Evolutionary conservation across 2,888 invertebrate species (phyloP).

Genomic region (Gortyna flavago): DNA sequence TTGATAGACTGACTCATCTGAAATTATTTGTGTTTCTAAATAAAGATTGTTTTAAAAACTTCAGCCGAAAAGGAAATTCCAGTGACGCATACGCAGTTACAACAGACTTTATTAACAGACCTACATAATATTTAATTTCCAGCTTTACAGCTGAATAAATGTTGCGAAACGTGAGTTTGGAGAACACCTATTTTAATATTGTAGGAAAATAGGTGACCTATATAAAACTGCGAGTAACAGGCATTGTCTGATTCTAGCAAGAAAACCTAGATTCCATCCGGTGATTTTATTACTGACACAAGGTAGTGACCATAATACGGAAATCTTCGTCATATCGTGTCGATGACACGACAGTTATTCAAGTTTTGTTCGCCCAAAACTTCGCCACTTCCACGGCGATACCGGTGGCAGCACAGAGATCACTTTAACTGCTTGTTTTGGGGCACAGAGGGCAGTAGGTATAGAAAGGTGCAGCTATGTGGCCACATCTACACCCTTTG

Average conservation of each 20-base stretch:
- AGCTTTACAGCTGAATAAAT: conserved; percentile 51
- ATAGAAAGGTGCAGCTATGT: not conserved
- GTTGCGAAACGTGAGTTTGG: conserved; percentile 13
- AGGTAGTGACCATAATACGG: not conserved
- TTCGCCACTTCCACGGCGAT: not conserved
- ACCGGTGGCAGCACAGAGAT: not conserved
- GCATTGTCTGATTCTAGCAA: not conserved
- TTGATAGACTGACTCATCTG: conserved; percentile 37
- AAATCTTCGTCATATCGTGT: not conserved
- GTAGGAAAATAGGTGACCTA: conserved; percentile 33
- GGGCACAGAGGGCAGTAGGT: not conserved
- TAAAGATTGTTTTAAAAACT: conserved; percentile 47
- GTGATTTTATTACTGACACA: not conserved
- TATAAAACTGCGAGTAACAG: not conserved
- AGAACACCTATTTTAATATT: conserved; percentile 24
- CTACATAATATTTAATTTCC: conserved; percentile 41
- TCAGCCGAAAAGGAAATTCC: conserved; percentile 59
- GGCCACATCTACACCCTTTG: not conserved
- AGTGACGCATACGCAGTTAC: conserved; percentile 37
- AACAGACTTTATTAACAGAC: conserved; percentile 13
- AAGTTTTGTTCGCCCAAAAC: too few species aligned
- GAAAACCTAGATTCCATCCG: not conserved
- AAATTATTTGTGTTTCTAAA: conserved; percentile 23
- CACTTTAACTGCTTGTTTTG: not conserved
- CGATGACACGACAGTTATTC: not conserved